phyloP scores from a whole-genome alignment of 37 sponge, comb jelly and placozoan species.

The Haliclona indistincta region DNA sequence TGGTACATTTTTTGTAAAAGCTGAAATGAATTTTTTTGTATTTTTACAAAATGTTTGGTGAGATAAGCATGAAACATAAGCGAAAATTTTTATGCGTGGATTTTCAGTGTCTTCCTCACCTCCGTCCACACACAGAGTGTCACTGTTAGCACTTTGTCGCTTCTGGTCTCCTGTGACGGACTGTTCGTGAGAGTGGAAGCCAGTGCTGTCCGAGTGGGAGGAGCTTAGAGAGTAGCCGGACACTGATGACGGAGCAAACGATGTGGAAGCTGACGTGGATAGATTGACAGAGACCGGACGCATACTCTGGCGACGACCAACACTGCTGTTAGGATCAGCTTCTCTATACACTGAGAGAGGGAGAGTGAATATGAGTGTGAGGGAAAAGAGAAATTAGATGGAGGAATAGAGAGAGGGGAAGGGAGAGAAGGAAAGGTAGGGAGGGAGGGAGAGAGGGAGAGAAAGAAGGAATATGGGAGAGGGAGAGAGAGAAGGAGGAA shows the following conservation, averaged over 20 bases:
- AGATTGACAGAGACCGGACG: neutral
- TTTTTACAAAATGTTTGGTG: too few relatives aligned
- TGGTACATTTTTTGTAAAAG: too few relatives aligned
- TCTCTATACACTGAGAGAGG: slow-evolving; percentile 42
- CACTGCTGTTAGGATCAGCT: too few relatives aligned
- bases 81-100: too few relatives aligned
- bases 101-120: neutral
- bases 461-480: neutral
- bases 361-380: neutral
- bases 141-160: neutral
- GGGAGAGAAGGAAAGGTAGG: neutral
- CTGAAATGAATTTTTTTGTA: too few relatives aligned
- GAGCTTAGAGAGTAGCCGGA: too few relatives aligned
- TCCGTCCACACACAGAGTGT: neutral
- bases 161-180: neutral
- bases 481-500: slow-evolving; percentile 15
- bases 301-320: too few relatives aligned
- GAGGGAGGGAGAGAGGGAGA: slow-evolving; percentile 6
- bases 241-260: slow-evolving; percentile 9
- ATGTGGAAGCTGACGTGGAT: neutral
- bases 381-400: too few relatives aligned
- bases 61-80: too few relatives aligned
- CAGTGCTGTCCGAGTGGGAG: too few relatives aligned
- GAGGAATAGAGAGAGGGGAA: slow-evolving; percentile 8
- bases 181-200: too few relatives aligned